These are phyloP conservation scores for Halictus quadricinctus DNA, from an alignment of 2,888 invertebrate genomes.

Conservation along the genomic window DNA sequence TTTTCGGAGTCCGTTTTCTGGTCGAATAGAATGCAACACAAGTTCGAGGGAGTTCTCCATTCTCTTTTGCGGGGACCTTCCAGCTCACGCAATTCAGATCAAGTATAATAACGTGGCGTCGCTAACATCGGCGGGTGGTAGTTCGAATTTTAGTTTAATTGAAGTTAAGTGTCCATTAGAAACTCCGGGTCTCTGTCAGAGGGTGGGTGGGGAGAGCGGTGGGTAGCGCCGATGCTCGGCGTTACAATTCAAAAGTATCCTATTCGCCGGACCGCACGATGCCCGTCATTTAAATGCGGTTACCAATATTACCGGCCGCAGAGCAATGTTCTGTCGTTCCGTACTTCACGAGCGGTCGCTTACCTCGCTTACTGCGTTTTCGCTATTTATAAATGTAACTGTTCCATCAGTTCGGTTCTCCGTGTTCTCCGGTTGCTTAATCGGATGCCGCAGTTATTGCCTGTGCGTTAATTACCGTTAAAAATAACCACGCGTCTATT, in stretches of 20 bases:
- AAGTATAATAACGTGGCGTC: conserved; percentile 57
- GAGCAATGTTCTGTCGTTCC: conserved; percentile 35
- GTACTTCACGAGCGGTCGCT: conserved; percentile 33
- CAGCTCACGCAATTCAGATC: conserved; percentile 48
- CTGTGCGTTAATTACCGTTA: background rate
- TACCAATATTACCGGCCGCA: conserved; percentile 47
- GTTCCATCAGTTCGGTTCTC: background rate
- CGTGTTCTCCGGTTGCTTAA: background rate
- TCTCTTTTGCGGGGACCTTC: conserved; percentile 33
- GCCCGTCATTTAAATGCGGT: conserved; percentile 58
- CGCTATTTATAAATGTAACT: conserved; percentile 38
- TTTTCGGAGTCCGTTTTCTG: background rate
- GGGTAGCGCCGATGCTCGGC: conserved; percentile 38
- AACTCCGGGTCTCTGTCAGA: conserved; percentile 56
- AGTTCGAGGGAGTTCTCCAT: conserved; percentile 15
- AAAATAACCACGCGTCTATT: background rate
- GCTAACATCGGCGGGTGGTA: conserved; percentile 42
- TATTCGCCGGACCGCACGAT: conserved; percentile 56
- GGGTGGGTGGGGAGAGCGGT: background rate
- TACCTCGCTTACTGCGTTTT: background rate
- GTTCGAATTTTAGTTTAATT: conserved; percentile 67
- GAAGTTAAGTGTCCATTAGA: conserved; percentile 66
- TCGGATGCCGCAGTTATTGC: background rate
- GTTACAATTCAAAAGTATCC: conserved; percentile 61
- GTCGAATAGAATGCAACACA: conserved; percentile 32